Conservation (phyloP, 1,140 invertebrate genomes). For the Heterodera carotae region DNA sequence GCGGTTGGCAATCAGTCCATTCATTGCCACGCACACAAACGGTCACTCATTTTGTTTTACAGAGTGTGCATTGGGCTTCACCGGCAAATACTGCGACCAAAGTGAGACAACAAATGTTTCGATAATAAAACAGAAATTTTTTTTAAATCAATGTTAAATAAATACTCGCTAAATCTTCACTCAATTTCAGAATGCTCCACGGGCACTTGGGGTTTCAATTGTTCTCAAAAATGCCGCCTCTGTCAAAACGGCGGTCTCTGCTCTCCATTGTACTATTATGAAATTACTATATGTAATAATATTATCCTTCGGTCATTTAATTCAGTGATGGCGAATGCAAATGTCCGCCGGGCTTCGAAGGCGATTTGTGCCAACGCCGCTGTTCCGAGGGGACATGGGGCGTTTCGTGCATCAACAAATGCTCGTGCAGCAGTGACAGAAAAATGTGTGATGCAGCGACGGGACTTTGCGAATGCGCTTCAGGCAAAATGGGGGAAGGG, state of each 20-base stretch:
- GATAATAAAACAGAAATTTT: too few relatives aligned
- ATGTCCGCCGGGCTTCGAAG: conserved; percentile 62
- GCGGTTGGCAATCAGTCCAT: conserved; percentile 30
- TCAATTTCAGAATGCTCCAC: conserved; percentile 52
- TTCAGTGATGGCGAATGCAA: conserved; percentile 76
- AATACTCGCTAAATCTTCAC: too few relatives aligned
- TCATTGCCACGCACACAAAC: background rate
- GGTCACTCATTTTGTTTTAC: too few relatives aligned
- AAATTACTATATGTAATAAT: background rate
- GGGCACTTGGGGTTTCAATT: conserved; percentile 72
- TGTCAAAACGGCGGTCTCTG: conserved; percentile 69
- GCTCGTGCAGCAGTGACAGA: conserved; percentile 50
- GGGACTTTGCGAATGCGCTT: conserved; percentile 82
- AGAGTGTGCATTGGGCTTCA: conserved; percentile 66
- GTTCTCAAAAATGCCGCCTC: conserved; percentile 52
- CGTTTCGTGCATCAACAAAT: conserved; percentile 61
- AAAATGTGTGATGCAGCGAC: conserved; percentile 79
- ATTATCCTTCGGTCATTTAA: background rate
- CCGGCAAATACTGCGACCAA: conserved; percentile 52
- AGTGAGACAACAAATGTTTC: conserved; percentile 25
- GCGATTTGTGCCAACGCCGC: conserved; percentile 50
- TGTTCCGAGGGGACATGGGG: conserved; percentile 68
- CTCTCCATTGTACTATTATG: conserved; percentile 73
- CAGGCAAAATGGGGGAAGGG: too few relatives aligned
- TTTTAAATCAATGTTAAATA: conserved; percentile 68